Percentiles rank a stretch among this genome's conserved stretches.
Evolutionary conservation across 1,140 invertebrate genomes (phyloP).

Genomic region (Sesamia nonagrioides): DNA sequence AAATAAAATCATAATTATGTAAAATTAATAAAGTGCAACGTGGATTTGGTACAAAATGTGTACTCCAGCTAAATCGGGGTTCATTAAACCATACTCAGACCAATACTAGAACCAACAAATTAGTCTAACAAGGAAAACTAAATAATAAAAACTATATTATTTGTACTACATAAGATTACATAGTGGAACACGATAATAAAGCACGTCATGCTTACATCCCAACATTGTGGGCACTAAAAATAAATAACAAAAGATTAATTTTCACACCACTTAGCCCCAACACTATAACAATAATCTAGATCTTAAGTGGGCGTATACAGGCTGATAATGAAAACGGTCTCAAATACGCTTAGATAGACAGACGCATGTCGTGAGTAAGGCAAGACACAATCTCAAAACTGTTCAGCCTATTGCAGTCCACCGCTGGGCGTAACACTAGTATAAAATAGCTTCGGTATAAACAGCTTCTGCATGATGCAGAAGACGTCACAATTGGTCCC

Average conservation of each 20-base stretch:
- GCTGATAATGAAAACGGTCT: too few species aligned
- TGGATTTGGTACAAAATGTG: not conserved
- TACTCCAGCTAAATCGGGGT: not conserved
- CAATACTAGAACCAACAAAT: not conserved
- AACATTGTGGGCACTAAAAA: not conserved
- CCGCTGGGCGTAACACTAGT: not conserved
- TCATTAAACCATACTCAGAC: not conserved
- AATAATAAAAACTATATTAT: conserved; percentile 4
- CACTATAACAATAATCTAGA: too few species aligned
- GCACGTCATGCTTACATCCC: conserved; percentile 3
- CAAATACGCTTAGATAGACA: too few species aligned
- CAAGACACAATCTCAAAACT: not conserved
- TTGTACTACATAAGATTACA: conserved; percentile 25
- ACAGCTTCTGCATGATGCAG: too few species aligned
- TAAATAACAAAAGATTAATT: conserved; percentile 8
- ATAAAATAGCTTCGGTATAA: too few species aligned
- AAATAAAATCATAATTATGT: not conserved
- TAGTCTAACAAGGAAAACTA: not conserved
- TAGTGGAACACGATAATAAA: conserved; percentile 12
- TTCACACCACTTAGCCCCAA: too few species aligned
- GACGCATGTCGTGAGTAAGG: not conserved
- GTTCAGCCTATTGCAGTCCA: not conserved
- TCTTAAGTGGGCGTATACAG: too few species aligned
- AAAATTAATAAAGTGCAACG: not conserved
- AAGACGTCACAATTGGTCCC: too few species aligned